Conservation (phyloP, 2,113 vertebrate species). For the Neomonachus schauinslandi region DNA sequence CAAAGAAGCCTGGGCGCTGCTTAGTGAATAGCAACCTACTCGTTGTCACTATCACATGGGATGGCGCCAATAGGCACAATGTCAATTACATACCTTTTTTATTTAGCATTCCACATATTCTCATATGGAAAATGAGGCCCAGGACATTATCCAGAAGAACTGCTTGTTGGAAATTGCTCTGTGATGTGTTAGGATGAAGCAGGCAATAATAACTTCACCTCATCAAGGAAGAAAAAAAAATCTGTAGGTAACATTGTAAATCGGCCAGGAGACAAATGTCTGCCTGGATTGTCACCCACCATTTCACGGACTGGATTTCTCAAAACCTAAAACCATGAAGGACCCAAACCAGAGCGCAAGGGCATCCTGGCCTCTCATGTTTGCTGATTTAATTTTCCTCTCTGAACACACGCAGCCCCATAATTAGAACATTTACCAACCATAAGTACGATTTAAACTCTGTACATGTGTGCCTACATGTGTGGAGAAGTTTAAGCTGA, state of each 20-base stretch:
- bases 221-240: constrained; percentile 78
- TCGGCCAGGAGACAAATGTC: constrained; percentile 83
- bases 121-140: constrained; percentile 64
- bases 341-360: constrained; percentile 75
- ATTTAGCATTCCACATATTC: background rate
- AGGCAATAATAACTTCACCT: constrained; percentile 78
- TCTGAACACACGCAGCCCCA: constrained; percentile 83
- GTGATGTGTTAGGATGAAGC: constrained; percentile 70
- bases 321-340: constrained; percentile 66
- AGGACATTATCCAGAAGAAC: constrained; percentile 77
- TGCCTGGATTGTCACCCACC: constrained; percentile 84
- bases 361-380: constrained; percentile 83
- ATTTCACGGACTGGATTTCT: constrained; percentile 78
- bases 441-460: constrained; percentile 86
- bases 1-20: constrained; percentile 52
- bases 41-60: background rate
- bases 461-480: constrained; percentile 82
- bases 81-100: background rate
- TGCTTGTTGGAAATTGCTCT: constrained; percentile 74
- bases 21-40: constrained; percentile 63
- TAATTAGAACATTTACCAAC: constrained; percentile 80
- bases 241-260: constrained; percentile 84
- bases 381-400: constrained; percentile 85
- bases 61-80: background rate
- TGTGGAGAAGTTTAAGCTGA: constrained; percentile 81